phyloP scores from a whole-genome alignment of 2,797 vertebrate species.

The Phoebastria nigripes region DNA sequence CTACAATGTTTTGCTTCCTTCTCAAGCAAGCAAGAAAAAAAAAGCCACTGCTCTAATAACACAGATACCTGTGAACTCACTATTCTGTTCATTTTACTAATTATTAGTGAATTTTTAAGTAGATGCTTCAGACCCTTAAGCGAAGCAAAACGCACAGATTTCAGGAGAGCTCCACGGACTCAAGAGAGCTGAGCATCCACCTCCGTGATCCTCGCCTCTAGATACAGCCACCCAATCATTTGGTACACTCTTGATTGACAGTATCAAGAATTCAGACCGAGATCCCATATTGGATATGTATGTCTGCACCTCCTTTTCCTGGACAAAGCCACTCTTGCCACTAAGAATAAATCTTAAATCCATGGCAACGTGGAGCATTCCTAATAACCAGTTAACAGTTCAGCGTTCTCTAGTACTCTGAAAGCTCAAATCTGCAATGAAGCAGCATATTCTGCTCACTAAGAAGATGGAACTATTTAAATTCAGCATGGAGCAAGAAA shows the following conservation, averaged over 20 bases:
- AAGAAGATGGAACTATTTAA: neutral
- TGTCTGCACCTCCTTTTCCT: neutral
- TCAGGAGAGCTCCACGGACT: neutral
- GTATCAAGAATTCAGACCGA: neutral
- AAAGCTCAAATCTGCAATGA: neutral
- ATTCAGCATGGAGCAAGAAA: neutral
- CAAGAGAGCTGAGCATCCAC: neutral
- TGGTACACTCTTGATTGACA: neutral
- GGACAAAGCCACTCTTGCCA: neutral
- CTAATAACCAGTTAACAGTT: neutral
- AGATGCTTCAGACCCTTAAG: neutral
- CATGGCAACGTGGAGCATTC: neutral
- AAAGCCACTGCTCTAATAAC: neutral
- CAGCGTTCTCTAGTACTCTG: neutral
- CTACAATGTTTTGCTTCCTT: neutral
- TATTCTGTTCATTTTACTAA: neutral
- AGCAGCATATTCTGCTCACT: neutral
- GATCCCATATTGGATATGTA: neutral
- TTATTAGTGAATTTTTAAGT: neutral
- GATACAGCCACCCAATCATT: neutral
- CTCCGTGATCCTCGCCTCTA: accelerated
- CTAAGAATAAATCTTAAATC: neutral
- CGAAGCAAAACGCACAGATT: neutral
- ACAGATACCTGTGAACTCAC: neutral
- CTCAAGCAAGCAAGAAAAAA: neutral